These are phyloP conservation scores for Tachuris rubrigastra DNA, from an alignment of 2,113 vertebrate genomes.

Conservation along the genomic window DNA sequence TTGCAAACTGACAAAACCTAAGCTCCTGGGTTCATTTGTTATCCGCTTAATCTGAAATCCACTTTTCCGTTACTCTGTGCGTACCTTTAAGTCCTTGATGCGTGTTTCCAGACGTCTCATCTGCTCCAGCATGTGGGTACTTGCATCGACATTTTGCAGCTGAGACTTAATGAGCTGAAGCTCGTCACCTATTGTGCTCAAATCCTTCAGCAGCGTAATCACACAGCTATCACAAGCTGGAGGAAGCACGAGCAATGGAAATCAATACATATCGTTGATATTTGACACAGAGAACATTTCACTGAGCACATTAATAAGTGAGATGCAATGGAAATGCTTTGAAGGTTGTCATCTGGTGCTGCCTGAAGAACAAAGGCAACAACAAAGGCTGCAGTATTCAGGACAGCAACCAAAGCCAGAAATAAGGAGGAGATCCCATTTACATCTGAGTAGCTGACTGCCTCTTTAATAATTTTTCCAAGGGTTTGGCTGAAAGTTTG, in stretches of 20 bases:
- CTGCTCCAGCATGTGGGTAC: slow-evolving; percentile 68
- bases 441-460: neutral
- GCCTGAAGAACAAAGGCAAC: neutral
- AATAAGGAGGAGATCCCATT: neutral
- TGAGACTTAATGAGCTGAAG: slow-evolving; percentile 79
- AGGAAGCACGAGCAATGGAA: slow-evolving; percentile 14
- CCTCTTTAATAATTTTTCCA: neutral
- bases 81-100: slow-evolving; percentile 84
- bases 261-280: neutral
- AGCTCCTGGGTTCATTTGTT: neutral
- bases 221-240: slow-evolving; percentile 92
- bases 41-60: neutral
- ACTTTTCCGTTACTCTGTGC: neutral
- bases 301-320: neutral
- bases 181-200: slow-evolving; percentile 79
- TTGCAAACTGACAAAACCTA: neutral
- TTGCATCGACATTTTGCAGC: slow-evolving; percentile 76
- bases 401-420: neutral
- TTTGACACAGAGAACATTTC: neutral
- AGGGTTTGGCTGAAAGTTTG: neutral
- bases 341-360: neutral
- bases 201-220: slow-evolving; percentile 82
- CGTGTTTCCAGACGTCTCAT: slow-evolving; percentile 82
- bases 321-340: neutral
- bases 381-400: neutral